Base-by-base conservation (phyloP, 2,797 vertebrate species). In the Salmo trutta region DNA sequence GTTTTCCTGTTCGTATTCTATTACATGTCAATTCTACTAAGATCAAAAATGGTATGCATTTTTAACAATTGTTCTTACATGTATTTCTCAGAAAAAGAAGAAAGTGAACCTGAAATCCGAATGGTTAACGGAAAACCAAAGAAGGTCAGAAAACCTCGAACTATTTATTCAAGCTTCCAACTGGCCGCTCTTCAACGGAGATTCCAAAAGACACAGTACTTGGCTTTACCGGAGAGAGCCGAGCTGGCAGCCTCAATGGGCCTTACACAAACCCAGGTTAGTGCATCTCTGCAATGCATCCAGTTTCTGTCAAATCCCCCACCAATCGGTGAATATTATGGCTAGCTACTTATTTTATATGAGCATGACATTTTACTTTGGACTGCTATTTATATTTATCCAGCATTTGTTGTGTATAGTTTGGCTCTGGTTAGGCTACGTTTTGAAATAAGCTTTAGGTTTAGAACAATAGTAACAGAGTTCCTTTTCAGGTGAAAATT, bases 101-200 rank as follows among this genome's bases (percentile, higher is more conserved):
- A 99, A 70, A 95, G 95, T 24, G 98, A 99, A 88, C 96, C 97
- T 56, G 97, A 98, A 93, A 96, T 98, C 84, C 95, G 98, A 82
- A 98, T 99, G 90, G 97, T 99, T 72, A 99, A 98, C 83, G 98
- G 98, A 80, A 99, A 99, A 91, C 97, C 97, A 93, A 99, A 99
- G 95, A 99, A 99, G 93, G 96, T 99, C 79, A 92, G 98, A 80
- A 99, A 99, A 92, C 98, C 98, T 69, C 93, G 98, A 56, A 99
- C 98, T 75, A 99, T 99, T 92, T 99, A 99, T 85, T 99, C 98
- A 88, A 99, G 98, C 81, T 99, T 99, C 93, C 98, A 99, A 85
- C 93, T 99, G 92, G 97, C 97, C 2, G 97, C 98, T 74, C 94
- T 99, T 80, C 97, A 98, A 83, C 92, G 97, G 81, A 95, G 98